Evolutionary conservation across 2,888 invertebrate species (phyloP), one percentile per base, ranked within the genome.

Genomic region (Philereme vetulata): DNA sequence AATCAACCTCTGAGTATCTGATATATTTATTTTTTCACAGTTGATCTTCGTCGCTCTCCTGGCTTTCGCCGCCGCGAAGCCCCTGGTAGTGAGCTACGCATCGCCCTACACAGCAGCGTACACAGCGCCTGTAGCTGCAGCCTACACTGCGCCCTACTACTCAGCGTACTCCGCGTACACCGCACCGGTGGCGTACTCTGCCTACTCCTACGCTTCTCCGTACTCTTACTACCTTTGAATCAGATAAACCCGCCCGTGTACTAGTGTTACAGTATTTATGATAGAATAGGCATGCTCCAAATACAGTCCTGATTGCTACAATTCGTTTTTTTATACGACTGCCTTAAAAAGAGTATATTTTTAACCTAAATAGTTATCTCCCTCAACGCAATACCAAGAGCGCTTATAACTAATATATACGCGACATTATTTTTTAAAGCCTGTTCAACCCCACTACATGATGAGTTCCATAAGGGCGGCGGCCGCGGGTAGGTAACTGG

Each of bases 11-110:
- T 44, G 8, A 1, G 10, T 5, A 4, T 21, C 5, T 21, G 11
- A 44, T 21, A 21, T 5, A 3, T 44, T 21, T 21, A 0, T 5
- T 62, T 72, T 68, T 77, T 58, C 61, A 3, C 81, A 94, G 94
- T 67, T 93, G 79, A 84, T 93, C 68, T 86, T 94, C 83, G 84
- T 89, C 67, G 92, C 93, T 76, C 80, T 94, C 71, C 79, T 94
- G 88, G 93, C 93, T 55, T 77, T 80, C 72, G 79, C 77, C 38
- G 53, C 74, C 44, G 79, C 80, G 66, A 80, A 79, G 74, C 80
- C 80, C 4, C 48, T 80, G 55, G 70, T 80, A 45, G 61, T 77
- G 64, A 80, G 77, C 71, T 82, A 82, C 73, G 70, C 81, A 0
- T 72, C 85, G 0, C 81, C 81, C 0, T 60, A 78, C 42, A 79